Percentiles rank a stretch among this genome's conserved stretches.
phyloP scores from a whole-genome alignment of 2,888 invertebrate species.

The Ectobius pallidus region DNA sequence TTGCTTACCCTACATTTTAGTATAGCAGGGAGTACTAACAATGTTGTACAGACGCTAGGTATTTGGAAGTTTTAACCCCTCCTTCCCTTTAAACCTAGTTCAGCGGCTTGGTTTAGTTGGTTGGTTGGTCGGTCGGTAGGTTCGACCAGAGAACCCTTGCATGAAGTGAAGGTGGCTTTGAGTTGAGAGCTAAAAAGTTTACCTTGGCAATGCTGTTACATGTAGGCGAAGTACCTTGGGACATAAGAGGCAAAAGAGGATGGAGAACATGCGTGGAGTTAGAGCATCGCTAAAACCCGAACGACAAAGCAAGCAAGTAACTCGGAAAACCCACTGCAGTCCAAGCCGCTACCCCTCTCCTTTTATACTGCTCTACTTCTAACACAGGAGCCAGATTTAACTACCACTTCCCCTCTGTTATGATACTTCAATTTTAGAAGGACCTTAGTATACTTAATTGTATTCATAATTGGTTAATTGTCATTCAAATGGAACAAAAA shows the following conservation, averaged over 20 bases:
- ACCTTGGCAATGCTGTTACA: slow-evolving; percentile 9
- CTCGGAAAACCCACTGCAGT: neutral
- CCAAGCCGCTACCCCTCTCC: neutral
- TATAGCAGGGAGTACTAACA: no score
- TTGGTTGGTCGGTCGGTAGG: neutral
- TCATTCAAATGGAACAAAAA: neutral
- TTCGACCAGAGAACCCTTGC: slow-evolving; percentile 10
- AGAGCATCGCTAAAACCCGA: neutral
- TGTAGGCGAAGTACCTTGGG: neutral
- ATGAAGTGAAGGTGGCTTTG: neutral
- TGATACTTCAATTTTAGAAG: neutral
- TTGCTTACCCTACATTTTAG: no score
- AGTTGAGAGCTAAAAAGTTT: slow-evolving; percentile 10
- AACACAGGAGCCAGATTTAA: no score
- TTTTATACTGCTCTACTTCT: no score
- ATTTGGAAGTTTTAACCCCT: no score
- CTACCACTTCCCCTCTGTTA: neutral
- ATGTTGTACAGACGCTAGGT: no score
- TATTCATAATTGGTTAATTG: neutral
- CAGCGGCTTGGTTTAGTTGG: no score
- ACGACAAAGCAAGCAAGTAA: neutral
- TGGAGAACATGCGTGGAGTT: neutral
- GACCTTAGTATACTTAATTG: neutral
- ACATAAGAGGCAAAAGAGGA: neutral
- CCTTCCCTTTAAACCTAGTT: no score